Conservation (phyloP, 2,797 vertebrate genomes). For the Melanotaenia trifasciata region DNA sequence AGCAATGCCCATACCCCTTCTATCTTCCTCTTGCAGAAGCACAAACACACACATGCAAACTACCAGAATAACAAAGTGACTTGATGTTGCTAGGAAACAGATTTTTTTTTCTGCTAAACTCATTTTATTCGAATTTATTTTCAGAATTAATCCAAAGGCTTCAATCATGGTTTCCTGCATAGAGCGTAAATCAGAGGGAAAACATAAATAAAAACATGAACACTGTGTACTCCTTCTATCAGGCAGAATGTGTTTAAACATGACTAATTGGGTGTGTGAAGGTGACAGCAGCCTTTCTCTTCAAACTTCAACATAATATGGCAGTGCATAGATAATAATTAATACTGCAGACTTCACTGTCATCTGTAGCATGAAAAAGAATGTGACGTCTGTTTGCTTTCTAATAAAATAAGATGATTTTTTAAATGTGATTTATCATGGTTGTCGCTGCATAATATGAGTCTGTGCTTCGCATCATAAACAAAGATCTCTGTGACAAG, state of each 20-base stretch:
- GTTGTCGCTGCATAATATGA: slow-evolving; percentile 36
- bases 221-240: slow-evolving; percentile 12
- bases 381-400: slow-evolving; percentile 51
- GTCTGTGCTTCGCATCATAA: slow-evolving; percentile 32
- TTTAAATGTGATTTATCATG: slow-evolving; percentile 38
- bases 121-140: slow-evolving; percentile 79
- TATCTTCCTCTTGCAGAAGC: slow-evolving; percentile 20
- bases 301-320: slow-evolving; percentile 49
- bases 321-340: slow-evolving; percentile 53
- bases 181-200: slow-evolving; percentile 50
- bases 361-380: slow-evolving; percentile 57
- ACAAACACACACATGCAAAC: slow-evolving; percentile 21
- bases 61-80: slow-evolving; percentile 73
- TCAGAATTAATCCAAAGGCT: slow-evolving; percentile 69
- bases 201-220: slow-evolving; percentile 50
- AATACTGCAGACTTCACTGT: slow-evolving; percentile 48
- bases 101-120: slow-evolving; percentile 39
- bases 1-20: slow-evolving; percentile 19
- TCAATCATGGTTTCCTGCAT: slow-evolving; percentile 57
- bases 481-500: slow-evolving; percentile 29
- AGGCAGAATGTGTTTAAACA: slow-evolving; percentile 35
- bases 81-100: slow-evolving; percentile 88
- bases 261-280: slow-evolving; percentile 36
- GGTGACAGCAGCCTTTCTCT: slow-evolving; percentile 27
- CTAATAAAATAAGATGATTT: slow-evolving; percentile 40